A percentile compares a stretch with the other conserved stretches of the same genome.
Evolutionary conservation across 2,797 vertebrate genomes (phyloP).

Genomic region (Centropyge bicolor): DNA sequence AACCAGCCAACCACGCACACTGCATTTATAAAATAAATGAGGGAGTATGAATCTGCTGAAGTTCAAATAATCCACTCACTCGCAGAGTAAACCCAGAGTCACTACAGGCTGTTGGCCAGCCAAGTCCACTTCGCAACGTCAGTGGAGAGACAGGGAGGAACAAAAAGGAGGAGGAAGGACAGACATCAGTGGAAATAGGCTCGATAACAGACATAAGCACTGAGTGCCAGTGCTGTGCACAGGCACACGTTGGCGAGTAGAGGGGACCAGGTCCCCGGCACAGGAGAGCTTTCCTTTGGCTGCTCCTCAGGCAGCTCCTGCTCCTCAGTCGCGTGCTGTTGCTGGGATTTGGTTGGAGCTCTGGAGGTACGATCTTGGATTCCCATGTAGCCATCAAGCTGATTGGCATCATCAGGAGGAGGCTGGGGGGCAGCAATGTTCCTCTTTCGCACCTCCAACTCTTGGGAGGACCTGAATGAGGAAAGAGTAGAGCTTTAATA

Average conservation of each 20-base stretch:
- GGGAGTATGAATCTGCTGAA: constrained; percentile 64
- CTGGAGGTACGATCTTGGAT: constrained; percentile 46
- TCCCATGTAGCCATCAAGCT: constrained; percentile 51
- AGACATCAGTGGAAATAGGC: constrained; percentile 93
- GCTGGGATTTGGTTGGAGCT: constrained; percentile 62
- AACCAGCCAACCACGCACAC: constrained; percentile 26
- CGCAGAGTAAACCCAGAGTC: constrained; percentile 63
- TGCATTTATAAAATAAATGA: constrained; percentile 66
- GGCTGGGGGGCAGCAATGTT: constrained; percentile 39
- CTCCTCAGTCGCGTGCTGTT: constrained; percentile 43
- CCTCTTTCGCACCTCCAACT: constrained; percentile 88
- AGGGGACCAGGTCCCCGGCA: constrained; percentile 88
- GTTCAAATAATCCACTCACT: constrained; percentile 58
- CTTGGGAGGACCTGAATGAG: constrained; percentile 82
- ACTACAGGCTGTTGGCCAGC: constrained; percentile 56
- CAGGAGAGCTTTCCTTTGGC: constrained; percentile 65
- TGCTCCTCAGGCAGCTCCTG: constrained; percentile 26
- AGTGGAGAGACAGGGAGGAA: constrained; percentile 55
- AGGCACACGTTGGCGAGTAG: constrained; percentile 91
- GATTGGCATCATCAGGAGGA: constrained; percentile 34
- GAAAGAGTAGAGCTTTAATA: neutral
- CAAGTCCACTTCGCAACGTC: constrained; percentile 63
- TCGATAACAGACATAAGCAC: constrained; percentile 95
- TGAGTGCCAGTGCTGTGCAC: constrained; percentile 91
- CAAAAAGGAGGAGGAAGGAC: constrained; percentile 32